These are phyloP conservation scores for Brenthis ino DNA, from an alignment of 2,888 invertebrate species.

Conservation along the genomic window DNA sequence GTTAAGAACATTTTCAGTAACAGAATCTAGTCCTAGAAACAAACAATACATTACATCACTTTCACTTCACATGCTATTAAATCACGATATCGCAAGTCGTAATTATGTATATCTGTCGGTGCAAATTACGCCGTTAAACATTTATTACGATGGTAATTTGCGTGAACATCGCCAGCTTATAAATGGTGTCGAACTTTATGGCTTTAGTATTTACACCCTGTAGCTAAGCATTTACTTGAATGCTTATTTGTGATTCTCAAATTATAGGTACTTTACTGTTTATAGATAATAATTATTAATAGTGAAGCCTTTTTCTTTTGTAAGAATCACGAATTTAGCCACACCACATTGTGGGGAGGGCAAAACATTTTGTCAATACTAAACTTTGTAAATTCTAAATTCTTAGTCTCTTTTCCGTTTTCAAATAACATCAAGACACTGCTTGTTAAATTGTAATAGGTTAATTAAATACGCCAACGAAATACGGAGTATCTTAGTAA, in stretches of 20 bases:
- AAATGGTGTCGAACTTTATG: slow-evolving; percentile 1
- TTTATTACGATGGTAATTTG: slow-evolving; percentile 19
- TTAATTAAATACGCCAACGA: too few species aligned
- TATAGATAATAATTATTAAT: too few species aligned
- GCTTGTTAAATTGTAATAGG: too few species aligned
- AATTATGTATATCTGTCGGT: slow-evolving; percentile 27
- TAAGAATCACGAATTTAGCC: too few species aligned
- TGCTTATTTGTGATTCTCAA: not conserved
- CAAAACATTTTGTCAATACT: too few species aligned
- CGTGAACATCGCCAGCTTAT: slow-evolving; percentile 14
- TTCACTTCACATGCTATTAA: slow-evolving; percentile 34
- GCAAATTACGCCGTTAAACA: slow-evolving; percentile 30
- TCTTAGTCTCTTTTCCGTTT: too few species aligned
- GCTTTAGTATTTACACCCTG: not conserved
- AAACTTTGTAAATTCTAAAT: too few species aligned
- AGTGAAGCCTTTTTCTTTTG: too few species aligned
- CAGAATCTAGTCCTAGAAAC: not conserved
- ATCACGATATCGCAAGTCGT: slow-evolving; percentile 29
- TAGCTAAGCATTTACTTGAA: not conserved
- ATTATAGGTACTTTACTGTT: too few species aligned
- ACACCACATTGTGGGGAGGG: too few species aligned
- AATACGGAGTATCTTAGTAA: too few species aligned
- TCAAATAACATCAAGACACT: too few species aligned
- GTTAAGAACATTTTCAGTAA: not conserved
- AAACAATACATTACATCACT: slow-evolving; percentile 32